Percentiles rank a stretch among this genome's conserved stretches.
Evolutionary conservation across 2,888 invertebrate genomes (phyloP).

Genomic region (Amphimallon solstitiale): DNA sequence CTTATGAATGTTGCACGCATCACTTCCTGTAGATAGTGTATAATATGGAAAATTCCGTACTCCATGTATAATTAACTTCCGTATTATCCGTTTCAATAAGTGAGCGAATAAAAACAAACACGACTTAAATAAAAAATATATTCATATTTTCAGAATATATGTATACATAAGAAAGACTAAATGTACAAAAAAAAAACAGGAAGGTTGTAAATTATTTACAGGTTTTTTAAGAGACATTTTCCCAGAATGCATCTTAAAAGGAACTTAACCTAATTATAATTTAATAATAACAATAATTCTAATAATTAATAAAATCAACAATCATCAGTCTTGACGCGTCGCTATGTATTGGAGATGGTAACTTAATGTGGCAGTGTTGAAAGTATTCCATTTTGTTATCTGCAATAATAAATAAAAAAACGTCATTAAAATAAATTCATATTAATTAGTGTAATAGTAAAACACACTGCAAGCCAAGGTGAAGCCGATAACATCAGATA

Average conservation of each 20-base stretch:
- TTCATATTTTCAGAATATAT: conserved; percentile 43
- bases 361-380: conserved; percentile 63
- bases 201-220: conserved; percentile 46
- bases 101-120: conserved; percentile 1
- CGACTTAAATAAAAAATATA: conserved; percentile 44
- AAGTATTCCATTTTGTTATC: conserved; percentile 53
- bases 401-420: conserved; percentile 55
- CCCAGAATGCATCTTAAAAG: conserved; percentile 48
- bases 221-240: conserved; percentile 45
- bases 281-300: conserved; percentile 61
- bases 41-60: conserved; percentile 18
- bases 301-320: conserved; percentile 62
- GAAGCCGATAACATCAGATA: conserved; percentile 10
- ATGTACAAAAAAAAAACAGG: conserved; percentile 41
- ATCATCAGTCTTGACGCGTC: conserved; percentile 64
- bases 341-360: conserved; percentile 61
- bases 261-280: conserved; percentile 63
- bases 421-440: conserved; percentile 2
- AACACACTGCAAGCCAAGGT: background rate
- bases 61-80: conserved; percentile 1
- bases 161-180: conserved; percentile 35
- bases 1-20: background rate
- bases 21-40: conserved; percentile 14
- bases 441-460: conserved; percentile 3
- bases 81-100: conserved; percentile 5